Conservation (phyloP, 2,113 vertebrate species). For the Seriola quinqueradiata region DNA sequence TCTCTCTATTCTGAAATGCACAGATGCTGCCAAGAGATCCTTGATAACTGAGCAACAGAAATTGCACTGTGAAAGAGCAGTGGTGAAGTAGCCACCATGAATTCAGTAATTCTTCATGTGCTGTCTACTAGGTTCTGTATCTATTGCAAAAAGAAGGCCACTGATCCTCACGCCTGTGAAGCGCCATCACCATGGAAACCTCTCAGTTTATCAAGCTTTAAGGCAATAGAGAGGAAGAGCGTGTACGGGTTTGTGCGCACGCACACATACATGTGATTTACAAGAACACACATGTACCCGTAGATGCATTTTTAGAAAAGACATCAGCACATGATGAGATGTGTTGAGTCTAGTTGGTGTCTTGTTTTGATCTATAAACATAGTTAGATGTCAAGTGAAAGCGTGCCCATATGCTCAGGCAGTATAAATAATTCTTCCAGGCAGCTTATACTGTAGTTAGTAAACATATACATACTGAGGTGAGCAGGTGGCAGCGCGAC, state of each 20-base stretch:
- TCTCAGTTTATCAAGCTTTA: conserved; percentile 83
- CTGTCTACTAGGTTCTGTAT: conserved; percentile 64
- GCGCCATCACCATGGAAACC: conserved; percentile 79
- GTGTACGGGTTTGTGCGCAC: conserved; percentile 47
- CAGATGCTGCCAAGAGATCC: neutral
- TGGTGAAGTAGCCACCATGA: conserved; percentile 19
- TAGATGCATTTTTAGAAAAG: neutral
- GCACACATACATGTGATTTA: conserved; percentile 3
- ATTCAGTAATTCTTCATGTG: conserved; percentile 64
- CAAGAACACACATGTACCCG: neutral
- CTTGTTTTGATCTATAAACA: conserved; percentile 3
- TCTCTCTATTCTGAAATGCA: neutral
- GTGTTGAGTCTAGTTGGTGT: neutral
- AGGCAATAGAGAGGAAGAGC: conserved; percentile 59
- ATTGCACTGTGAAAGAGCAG: conserved; percentile 34
- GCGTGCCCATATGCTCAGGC: conserved; percentile 1
- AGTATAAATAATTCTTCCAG: neutral
- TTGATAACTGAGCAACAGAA: conserved; percentile 44
- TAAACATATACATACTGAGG: conserved; percentile 53
- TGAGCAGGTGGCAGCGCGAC: conserved; percentile 68
- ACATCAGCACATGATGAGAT: neutral
- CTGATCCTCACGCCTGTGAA: conserved; percentile 75
- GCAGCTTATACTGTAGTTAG: conserved; percentile 35
- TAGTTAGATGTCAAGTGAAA: conserved; percentile 30
- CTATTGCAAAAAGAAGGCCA: conserved; percentile 67